These are phyloP conservation scores for Phthorimaea operculella DNA, from an alignment of 1,140 invertebrate species.

Conservation along the genomic window DNA sequence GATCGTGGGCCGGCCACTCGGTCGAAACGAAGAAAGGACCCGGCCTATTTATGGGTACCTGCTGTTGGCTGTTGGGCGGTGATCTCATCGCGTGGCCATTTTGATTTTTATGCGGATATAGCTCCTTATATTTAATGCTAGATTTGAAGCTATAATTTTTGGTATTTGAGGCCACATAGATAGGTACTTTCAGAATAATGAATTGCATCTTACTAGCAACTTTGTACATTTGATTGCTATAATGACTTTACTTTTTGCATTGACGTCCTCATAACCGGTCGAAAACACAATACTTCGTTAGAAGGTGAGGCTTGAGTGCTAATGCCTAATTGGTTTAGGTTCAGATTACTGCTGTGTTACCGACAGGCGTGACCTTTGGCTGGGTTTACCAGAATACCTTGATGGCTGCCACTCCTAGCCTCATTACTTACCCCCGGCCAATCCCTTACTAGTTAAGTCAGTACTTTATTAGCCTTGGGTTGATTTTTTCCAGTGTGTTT, in stretches of 20 bases:
- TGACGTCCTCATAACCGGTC: too few relatives aligned
- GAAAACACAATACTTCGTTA: background rate
- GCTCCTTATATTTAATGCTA: too few relatives aligned
- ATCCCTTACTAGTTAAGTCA: too few relatives aligned
- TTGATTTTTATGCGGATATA: slow-evolving; percentile 5
- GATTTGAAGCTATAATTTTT: too few relatives aligned
- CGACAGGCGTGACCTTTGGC: slow-evolving; percentile 26
- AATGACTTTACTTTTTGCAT: too few relatives aligned
- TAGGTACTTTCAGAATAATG: too few relatives aligned
- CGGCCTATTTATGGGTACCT: slow-evolving; percentile 24
- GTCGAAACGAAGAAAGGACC: slow-evolving; percentile 19
- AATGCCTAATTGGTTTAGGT: slow-evolving; percentile 23
- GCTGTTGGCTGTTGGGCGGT: slow-evolving; percentile 13
- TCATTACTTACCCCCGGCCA: slow-evolving; percentile 2
- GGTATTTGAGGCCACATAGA: too few relatives aligned
- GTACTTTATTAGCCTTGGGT: too few relatives aligned
- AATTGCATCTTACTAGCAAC: too few relatives aligned
- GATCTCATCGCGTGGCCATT: slow-evolving; percentile 22
- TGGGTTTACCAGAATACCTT: slow-evolving; percentile 13
- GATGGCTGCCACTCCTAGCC: slow-evolving; percentile 22
- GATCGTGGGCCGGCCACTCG: slow-evolving; percentile 13
- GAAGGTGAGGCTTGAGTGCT: slow-evolving; percentile 17
- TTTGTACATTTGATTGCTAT: too few relatives aligned
- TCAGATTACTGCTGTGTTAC: slow-evolving; percentile 20
- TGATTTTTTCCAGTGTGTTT: too few relatives aligned